phyloP scores from a whole-genome alignment of 2,113 vertebrate genomes.

The Siniperca knerii region DNA sequence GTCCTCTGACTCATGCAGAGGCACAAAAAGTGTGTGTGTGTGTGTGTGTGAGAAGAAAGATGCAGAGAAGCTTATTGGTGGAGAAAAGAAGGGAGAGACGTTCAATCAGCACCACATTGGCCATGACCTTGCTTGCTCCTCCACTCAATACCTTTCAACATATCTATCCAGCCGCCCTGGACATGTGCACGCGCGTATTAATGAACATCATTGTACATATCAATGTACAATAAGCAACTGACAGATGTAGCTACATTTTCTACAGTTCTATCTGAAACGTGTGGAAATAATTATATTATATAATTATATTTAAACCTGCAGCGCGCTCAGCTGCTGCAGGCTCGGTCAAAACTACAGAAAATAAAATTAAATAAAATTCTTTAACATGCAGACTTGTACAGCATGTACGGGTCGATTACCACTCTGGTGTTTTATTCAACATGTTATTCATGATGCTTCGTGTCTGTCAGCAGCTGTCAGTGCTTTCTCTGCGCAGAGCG shows the following conservation, averaged over 20 bases:
- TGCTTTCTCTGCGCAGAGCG: too few species aligned
- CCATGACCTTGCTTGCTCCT: constrained; percentile 45
- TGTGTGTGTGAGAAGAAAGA: constrained; percentile 7
- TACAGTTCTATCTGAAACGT: neutral
- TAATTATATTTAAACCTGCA: too few species aligned
- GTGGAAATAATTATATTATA: neutral
- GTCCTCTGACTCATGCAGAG: constrained; percentile 68
- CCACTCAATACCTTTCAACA: neutral
- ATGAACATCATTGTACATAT: neutral
- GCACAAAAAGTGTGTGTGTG: constrained; percentile 29
- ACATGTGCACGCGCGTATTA: too few species aligned
- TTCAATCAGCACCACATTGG: neutral
- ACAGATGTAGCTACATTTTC: neutral
- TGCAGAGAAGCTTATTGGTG: constrained; percentile 17
- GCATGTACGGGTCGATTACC: too few species aligned
- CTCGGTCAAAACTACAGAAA: too few species aligned
- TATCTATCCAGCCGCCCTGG: neutral
- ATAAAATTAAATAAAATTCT: too few species aligned
- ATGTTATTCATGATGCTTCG: too few species aligned
- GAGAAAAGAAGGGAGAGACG: constrained; percentile 11
- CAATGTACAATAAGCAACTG: neutral
- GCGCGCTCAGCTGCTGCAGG: too few species aligned
- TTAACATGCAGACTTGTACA: too few species aligned
- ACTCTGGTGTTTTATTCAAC: too few species aligned
- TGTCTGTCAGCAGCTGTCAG: too few species aligned